Evolutionary conservation across 2,888 invertebrate genomes (phyloP), one percentile per base, ranked within the genome.

Genomic region (Lasioglossum malachurum): DNA sequence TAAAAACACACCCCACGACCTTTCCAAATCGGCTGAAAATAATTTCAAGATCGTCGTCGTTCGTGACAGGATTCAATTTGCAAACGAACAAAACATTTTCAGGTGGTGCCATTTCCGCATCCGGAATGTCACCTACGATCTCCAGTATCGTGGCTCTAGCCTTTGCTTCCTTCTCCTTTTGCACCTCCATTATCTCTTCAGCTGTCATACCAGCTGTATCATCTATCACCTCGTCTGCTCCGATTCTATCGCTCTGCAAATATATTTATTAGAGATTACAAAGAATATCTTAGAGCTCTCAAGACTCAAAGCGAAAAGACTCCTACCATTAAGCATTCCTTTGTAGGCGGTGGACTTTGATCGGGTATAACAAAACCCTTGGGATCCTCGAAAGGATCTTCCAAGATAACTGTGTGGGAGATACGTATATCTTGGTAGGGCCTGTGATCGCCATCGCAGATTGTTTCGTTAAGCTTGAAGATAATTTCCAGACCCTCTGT

Each of bases 41-140:
- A 41, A 99, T 98, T 96, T 99, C 99, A 87, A 99, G 96, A 95
- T 99, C 99, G 93, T 99, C 99, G 95, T 99, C 99, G 16, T 97
- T 98, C 0, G 99, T 99, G 0, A 99, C 99, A 0, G 99, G 99
- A 96, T 99, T 99, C 35, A 99, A 96, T 96, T 99, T 99, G 95
- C 99, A 99, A 49, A 99, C 99, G 96, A 99, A 99, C 0, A 99
- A 96, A 3, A 99, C 99, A 96, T 99, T 99, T 96, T 99, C 99
- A 12, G 99, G 99, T 0, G 99, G 99, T 10, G 98, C 99, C 95
- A 99, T 98, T 84, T 99, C 99, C 23, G 98, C 99, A 96, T 99
- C 98, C 0, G 99, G 99, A 82, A 99, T 96, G 95, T 99, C 99
- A 0, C 99, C 99, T 38, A 99, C 98, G 96, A 99, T 99, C 96